phyloP scores from a whole-genome alignment of 92 coral and sea anemone genomes.

The Paragorgia papillata region DNA sequence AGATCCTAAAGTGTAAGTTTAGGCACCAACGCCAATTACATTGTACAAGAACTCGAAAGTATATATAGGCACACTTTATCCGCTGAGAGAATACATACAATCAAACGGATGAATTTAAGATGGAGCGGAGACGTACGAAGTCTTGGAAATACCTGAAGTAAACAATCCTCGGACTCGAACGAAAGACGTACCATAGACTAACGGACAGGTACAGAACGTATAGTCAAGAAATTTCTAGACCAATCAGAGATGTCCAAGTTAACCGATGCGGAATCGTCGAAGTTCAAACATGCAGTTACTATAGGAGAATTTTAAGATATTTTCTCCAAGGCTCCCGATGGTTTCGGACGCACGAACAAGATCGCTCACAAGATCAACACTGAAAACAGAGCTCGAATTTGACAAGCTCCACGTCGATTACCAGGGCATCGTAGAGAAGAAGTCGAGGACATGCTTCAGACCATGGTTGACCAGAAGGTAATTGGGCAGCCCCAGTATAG shows the following conservation, averaged over 20 bases:
- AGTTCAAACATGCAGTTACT: background rate
- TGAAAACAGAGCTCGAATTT: too few species aligned
- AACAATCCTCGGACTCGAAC: too few species aligned
- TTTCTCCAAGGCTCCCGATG: background rate
- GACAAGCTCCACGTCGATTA: background rate
- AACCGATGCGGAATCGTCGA: too few species aligned
- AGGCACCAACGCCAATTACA: background rate
- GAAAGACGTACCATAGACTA: too few species aligned
- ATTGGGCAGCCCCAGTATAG: slow-evolving; percentile 17
- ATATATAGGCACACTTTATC: background rate
- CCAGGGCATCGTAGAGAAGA: slow-evolving; percentile 5
- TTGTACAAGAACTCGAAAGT: background rate
- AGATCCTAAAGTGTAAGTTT: background rate
- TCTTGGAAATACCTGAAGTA: too few species aligned
- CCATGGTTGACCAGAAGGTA: background rate
- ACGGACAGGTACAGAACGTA: too few species aligned
- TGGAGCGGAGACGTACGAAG: too few species aligned
- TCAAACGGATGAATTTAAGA: too few species aligned
- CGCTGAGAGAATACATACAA: background rate
- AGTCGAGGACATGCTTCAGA: background rate
- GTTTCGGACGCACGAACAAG: background rate
- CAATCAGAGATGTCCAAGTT: too few species aligned
- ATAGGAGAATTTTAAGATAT: background rate
- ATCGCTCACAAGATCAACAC: slow-evolving; percentile 1
- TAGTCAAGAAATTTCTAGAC: too few species aligned